Conservation (phyloP, 2,888 invertebrate species). For the Synergus umbraculus region DNA sequence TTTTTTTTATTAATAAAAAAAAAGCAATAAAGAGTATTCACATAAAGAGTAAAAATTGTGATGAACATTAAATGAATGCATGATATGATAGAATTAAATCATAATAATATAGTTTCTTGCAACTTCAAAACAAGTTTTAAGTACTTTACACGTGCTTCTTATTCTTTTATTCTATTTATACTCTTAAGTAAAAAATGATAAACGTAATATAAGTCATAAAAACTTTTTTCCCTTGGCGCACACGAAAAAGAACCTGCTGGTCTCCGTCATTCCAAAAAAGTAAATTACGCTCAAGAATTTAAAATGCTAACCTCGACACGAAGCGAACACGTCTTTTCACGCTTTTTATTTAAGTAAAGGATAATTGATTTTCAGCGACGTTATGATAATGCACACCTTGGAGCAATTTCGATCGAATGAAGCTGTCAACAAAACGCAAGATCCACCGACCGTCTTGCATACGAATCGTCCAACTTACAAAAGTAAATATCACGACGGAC, state of each 20-base stretch:
- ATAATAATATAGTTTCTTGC: not conserved
- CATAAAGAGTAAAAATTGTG: not conserved
- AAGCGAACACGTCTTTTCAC: constrained; percentile 30
- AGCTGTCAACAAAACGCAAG: constrained; percentile 48
- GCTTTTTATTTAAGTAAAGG: constrained; percentile 28
- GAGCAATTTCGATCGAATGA: constrained; percentile 45
- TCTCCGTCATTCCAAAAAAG: not conserved
- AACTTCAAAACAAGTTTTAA: not conserved
- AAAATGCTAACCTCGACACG: constrained; percentile 2
- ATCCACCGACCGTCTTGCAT: constrained; percentile 45
- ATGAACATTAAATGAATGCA: too few species aligned
- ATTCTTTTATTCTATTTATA: not conserved
- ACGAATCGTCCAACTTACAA: constrained; percentile 47
- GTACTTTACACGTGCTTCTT: not conserved
- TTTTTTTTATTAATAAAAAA: too few species aligned
- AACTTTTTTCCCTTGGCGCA: not conserved
- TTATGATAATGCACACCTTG: constrained; percentile 36
- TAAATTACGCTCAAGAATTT: constrained; percentile 24
- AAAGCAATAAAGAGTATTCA: too few species aligned
- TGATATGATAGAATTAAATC: not conserved
- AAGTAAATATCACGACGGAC: constrained; percentile 46
- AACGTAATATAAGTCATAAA: not conserved
- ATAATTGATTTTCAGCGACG: constrained; percentile 33
- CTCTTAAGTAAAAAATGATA: not conserved
- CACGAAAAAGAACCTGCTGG: not conserved